Evolutionary conservation across 2,113 vertebrate species (phyloP).

Genomic region (Lepidothrix coronata): DNA sequence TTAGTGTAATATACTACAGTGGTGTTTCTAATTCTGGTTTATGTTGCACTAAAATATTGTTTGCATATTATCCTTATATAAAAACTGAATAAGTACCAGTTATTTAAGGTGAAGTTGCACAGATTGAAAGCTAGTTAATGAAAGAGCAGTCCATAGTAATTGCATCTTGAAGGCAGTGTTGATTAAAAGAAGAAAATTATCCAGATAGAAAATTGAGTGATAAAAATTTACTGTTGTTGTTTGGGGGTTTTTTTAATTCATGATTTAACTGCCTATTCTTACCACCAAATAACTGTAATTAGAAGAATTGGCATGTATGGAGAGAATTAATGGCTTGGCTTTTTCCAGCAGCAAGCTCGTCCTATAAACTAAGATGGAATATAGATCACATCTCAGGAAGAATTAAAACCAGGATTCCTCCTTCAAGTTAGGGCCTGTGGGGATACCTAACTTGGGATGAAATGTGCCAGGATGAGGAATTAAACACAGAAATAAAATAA

Average conservation of each 20-base stretch:
- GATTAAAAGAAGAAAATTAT: neutral
- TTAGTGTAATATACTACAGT: neutral
- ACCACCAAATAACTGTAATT: neutral
- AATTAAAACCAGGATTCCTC: neutral
- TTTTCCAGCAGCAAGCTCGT: neutral
- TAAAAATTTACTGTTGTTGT: neutral
- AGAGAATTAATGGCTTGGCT: neutral
- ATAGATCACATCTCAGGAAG: neutral
- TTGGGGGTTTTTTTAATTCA: fast-evolving
- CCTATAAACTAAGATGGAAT: neutral
- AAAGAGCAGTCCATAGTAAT: neutral
- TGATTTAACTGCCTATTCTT: neutral
- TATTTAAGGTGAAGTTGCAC: neutral
- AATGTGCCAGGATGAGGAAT: neutral
- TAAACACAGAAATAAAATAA: neutral
- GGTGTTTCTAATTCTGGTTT: neutral
- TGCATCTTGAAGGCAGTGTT: neutral
- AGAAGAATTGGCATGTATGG: neutral
- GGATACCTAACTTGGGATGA: neutral
- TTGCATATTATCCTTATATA: neutral
- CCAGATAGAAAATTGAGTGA: neutral
- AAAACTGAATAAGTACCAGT: neutral
- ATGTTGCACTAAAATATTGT: neutral
- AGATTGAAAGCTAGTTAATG: neutral
- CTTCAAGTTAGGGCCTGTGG: neutral